Evolutionary conservation across 2,888 invertebrate species (phyloP).

Genomic region (Trissolcus brochymenae): DNA sequence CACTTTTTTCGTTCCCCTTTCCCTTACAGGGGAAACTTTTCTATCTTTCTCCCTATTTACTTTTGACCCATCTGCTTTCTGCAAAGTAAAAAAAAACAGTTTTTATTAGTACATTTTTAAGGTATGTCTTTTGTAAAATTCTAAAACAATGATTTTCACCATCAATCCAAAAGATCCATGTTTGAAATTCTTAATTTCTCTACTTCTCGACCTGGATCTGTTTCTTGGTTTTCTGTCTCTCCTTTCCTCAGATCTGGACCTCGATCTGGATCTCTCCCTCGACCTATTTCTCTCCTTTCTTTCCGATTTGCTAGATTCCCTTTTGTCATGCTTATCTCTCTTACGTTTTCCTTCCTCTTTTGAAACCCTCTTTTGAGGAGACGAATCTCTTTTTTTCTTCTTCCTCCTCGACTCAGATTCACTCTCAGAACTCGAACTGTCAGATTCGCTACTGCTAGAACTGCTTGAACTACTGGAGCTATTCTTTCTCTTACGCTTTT

Average conservation of each 20-base stretch:
- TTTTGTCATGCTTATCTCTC: not conserved
- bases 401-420: conserved; percentile 16
- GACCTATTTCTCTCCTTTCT: conserved; percentile 20
- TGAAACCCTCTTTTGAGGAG: conserved; percentile 8
- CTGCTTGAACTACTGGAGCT: conserved; percentile 51
- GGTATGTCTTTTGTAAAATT: not conserved
- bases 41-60: not conserved
- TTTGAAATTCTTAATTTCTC: conserved; percentile 12
- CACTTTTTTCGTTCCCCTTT: conserved; percentile 3
- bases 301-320: not conserved
- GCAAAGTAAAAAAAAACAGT: conserved; percentile 19
- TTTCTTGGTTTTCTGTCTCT: conserved; percentile 24
- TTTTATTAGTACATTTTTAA: not conserved
- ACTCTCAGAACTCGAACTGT: conserved; percentile 30
- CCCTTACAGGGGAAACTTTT: not conserved
- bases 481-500: conserved; percentile 30
- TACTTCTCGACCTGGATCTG: conserved; percentile 33
- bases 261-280: conserved; percentile 12
- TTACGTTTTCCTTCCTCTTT: conserved; percentile 1
- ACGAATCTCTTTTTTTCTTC: conserved; percentile 17
- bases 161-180: conserved; percentile 62
- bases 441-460: conserved; percentile 50
- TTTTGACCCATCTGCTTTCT: conserved; percentile 67
- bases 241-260: conserved; percentile 4
- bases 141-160: conserved; percentile 46